A percentile compares a stretch with the other conserved stretches of the same genome.
Conservation (phyloP, 2,797 vertebrate genomes). For the Lepilemur septentrionalis region DNA sequence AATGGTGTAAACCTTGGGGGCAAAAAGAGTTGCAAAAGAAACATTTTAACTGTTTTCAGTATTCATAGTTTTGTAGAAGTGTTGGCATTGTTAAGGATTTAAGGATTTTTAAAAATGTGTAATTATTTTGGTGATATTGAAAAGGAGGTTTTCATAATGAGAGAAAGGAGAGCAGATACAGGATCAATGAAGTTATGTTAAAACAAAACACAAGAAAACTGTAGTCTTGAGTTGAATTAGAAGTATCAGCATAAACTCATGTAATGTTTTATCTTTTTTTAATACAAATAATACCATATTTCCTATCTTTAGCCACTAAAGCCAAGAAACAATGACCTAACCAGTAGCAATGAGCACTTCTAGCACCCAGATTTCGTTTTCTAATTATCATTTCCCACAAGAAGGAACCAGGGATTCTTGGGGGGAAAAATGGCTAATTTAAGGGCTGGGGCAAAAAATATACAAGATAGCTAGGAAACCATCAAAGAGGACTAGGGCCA, state of each 20-base stretch:
- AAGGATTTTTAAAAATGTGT: not conserved
- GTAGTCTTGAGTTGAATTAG: not conserved
- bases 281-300: not conserved
- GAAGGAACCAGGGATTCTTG: not conserved
- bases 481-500: not conserved
- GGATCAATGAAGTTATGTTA: not conserved
- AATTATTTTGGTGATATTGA: constrained; percentile 1
- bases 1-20: not conserved
- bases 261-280: not conserved
- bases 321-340: not conserved
- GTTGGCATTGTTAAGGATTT: not conserved
- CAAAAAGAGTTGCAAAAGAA: not conserved
- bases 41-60: not conserved
- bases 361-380: not conserved
- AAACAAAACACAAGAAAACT: not conserved
- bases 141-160: not conserved
- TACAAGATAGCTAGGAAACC: not conserved
- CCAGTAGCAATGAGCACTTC: not conserved
- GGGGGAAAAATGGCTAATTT: not conserved
- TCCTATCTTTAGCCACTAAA: not conserved
- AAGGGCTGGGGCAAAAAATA: not conserved
- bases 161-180: not conserved
- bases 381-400: not conserved
- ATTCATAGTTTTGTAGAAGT: not conserved
- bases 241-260: not conserved